Evolutionary conservation across 2,797 vertebrate species (phyloP), one percentile per base, ranked within the genome.

Genomic region (Pantherophis alleghaniensis): DNA sequence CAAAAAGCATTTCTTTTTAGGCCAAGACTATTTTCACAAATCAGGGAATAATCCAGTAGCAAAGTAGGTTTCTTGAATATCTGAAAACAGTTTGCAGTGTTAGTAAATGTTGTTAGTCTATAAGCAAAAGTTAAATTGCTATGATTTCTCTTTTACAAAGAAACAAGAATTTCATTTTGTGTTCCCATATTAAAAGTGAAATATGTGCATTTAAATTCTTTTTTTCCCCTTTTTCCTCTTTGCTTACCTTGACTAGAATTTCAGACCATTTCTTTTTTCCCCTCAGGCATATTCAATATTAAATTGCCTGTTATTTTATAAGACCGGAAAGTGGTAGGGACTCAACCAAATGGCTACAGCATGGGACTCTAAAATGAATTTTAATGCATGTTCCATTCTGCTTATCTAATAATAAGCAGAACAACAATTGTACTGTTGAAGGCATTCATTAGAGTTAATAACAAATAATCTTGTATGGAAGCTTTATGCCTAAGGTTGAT

Each of bases 321-420:
- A 90, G 90, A 93, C 57, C 18, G 53, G 26, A 93, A 95, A 96
- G 55, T 91, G 94, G 91, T 92, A 96, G 93, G 59, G 42, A 91
- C 95, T 96, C 95, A 95, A 94, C 95, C 95, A 95, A 93, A 90
- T 96, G 96, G 93, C 92, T 95, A 56, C 94, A 93, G 94, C 91
- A 95, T 96, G 96, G 93, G 86, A 93, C 93, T 96, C 61, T 87
- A 94, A 95, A 96, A 93, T 94, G 91, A 96, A 95, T 96, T 95
- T 96, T 96, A 95, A 95, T 93, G 92, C 93, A 91, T 88, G 93
- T 92, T 95, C 91, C 94, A 93, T 79, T 95, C 51, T 94, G 95
- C 95, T 96, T 96, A 95, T 94, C 96, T 97, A 97, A 94, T 96
- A 97, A 97, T 94, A 96, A 97, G 90, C 91, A 95, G 94, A 37